Evolutionary conservation across 2,888 invertebrate genomes (phyloP).

Genomic region (Notodonta ziczac): DNA sequence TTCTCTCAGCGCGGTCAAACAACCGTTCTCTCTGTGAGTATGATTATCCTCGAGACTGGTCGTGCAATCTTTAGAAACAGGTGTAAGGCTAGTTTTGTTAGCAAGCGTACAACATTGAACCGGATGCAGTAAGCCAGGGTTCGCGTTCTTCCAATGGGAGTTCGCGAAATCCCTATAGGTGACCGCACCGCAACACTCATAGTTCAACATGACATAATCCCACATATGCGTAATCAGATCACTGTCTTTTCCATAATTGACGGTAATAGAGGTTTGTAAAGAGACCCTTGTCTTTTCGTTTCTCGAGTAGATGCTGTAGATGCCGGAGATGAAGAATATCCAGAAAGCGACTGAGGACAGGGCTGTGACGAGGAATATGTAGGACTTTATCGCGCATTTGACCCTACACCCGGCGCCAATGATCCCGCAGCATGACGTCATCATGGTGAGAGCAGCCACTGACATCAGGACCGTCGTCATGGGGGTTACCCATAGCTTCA

Average conservation of each 20-base stretch:
- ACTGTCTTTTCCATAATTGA: slow-evolving; percentile 64
- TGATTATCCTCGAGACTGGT: slow-evolving; percentile 37
- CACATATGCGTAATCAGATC: slow-evolving; percentile 65
- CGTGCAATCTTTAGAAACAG: slow-evolving; percentile 59
- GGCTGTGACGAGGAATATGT: slow-evolving; percentile 64
- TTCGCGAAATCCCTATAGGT: slow-evolving; percentile 60
- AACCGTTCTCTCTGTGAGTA: slow-evolving; percentile 56
- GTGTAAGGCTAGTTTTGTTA: slow-evolving; percentile 53
- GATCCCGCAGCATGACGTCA: slow-evolving; percentile 74
- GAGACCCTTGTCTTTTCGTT: slow-evolving; percentile 54
- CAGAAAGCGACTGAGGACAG: slow-evolving; percentile 58
- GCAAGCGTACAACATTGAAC: slow-evolving; percentile 65
- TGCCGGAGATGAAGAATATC: slow-evolving; percentile 65
- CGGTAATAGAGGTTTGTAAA: slow-evolving; percentile 50
- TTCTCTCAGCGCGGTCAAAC: slow-evolving; percentile 56
- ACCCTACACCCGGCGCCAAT: slow-evolving; percentile 70
- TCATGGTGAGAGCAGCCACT: slow-evolving; percentile 54
- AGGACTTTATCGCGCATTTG: slow-evolving; percentile 71
- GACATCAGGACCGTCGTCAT: slow-evolving; percentile 64
- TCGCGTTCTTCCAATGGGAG: slow-evolving; percentile 60
- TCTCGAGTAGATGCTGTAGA: slow-evolving; percentile 68
- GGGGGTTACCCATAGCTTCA: slow-evolving; percentile 67
- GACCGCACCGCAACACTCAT: slow-evolving; percentile 70
- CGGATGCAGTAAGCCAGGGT: slow-evolving; percentile 57
- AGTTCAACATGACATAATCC: slow-evolving; percentile 68